Evolutionary conservation across 2,113 vertebrate genomes (phyloP).

Genomic region (Phylloscopus whistleri): DNA sequence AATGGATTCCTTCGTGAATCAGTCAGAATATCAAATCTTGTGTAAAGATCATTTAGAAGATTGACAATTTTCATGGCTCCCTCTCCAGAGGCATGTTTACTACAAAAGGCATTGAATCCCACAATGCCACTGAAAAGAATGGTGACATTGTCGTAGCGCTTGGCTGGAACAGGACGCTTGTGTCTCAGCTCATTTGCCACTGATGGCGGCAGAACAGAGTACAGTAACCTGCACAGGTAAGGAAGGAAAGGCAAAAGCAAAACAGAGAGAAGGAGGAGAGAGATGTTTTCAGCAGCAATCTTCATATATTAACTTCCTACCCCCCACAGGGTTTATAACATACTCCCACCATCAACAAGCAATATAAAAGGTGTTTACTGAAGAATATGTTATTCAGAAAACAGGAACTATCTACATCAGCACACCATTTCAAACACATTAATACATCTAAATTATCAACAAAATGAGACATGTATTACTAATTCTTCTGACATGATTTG

Average conservation of each 20-base stretch:
- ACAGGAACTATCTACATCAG: not conserved
- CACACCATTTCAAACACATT: not conserved
- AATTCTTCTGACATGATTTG: not conserved
- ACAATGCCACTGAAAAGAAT: constrained; percentile 99
- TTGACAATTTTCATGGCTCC: constrained; percentile 99
- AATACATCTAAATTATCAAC: not conserved
- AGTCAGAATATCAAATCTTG: constrained; percentile 95
- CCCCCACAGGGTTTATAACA: not conserved
- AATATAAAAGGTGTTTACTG: not conserved
- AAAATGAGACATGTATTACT: not conserved
- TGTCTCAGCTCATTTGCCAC: constrained; percentile 97
- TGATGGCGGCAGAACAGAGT: constrained; percentile 94
- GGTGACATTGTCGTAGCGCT: constrained; percentile 95
- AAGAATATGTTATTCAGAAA: not conserved
- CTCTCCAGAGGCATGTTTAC: constrained; percentile 96
- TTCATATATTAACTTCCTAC: not conserved
- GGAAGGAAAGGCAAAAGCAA: not conserved
- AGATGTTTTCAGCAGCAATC: not conserved
- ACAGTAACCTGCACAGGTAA: constrained; percentile 80
- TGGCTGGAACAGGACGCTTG: constrained; percentile 94
- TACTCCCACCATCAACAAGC: not conserved
- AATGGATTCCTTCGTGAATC: constrained; percentile 96
- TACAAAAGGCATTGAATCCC: constrained; percentile 95
- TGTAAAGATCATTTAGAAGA: constrained; percentile 96
- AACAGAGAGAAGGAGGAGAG: not conserved